Conservation (phyloP, 30 jellyfish, hydroid and myxozoan species). For the Hydractinia symbiolongicarpus region DNA sequence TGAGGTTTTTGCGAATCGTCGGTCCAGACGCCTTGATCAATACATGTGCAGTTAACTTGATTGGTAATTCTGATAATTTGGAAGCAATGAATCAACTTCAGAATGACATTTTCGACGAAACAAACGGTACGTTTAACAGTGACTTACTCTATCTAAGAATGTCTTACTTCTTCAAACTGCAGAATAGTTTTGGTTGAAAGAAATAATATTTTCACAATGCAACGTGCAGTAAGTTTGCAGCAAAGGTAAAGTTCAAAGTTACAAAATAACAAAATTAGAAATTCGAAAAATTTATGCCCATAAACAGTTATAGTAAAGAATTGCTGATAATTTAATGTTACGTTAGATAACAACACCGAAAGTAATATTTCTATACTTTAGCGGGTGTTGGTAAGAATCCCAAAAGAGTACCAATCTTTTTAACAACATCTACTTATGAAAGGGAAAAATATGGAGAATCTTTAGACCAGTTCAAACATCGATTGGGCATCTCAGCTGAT, state of each 20-base stretch:
- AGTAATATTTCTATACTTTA: background rate
- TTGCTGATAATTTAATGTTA: too few relatives aligned
- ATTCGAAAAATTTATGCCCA: too few relatives aligned
- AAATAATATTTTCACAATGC: too few relatives aligned
- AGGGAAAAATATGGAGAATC: conserved; percentile 36
- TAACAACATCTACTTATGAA: conserved; percentile 41
- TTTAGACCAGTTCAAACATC: conserved; percentile 19
- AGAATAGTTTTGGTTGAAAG: too few relatives aligned
- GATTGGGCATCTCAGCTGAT: conserved; percentile 27
- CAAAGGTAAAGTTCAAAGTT: too few relatives aligned
- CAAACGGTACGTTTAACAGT: conserved; percentile 4
- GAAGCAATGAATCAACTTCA: conserved; percentile 40
- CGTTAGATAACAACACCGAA: background rate
- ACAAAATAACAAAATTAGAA: too few relatives aligned
- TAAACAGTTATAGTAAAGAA: too few relatives aligned
- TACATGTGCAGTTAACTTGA: conserved; percentile 42
- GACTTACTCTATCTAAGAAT: too few relatives aligned
- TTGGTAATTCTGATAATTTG: conserved; percentile 21
- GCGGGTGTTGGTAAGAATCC: conserved; percentile 42
- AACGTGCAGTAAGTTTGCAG: too few relatives aligned
- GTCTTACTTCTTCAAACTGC: too few relatives aligned
- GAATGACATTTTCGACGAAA: conserved; percentile 32
- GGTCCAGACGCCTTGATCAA: conserved; percentile 73
- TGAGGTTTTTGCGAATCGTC: conserved; percentile 41
- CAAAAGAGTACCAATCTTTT: conserved; percentile 44